Evolutionary conservation across 2,797 vertebrate genomes (phyloP).

Genomic region (Sebastolobus alascanus): DNA sequence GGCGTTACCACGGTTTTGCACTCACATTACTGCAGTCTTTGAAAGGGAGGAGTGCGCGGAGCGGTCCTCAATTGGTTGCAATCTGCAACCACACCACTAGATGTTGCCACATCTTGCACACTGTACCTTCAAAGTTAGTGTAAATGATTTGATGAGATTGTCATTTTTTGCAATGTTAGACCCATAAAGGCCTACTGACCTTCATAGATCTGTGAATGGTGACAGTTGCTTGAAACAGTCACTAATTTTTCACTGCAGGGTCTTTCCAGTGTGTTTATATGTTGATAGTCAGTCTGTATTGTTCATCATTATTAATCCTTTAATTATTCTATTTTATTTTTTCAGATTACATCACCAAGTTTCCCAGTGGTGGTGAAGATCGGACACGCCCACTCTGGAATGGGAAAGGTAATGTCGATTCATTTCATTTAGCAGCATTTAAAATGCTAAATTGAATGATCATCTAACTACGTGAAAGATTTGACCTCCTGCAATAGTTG

Average conservation of each 20-base stretch:
- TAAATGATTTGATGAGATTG: neutral
- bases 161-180: neutral
- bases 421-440: neutral
- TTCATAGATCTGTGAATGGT: neutral
- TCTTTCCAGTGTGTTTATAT: constrained; percentile 16
- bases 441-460: neutral
- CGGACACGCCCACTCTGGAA: constrained; percentile 97
- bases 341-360: constrained; percentile 93
- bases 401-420: constrained; percentile 93
- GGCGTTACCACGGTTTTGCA: too few relatives aligned
- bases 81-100: too few relatives aligned
- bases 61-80: too few relatives aligned
- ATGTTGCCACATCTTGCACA: too few relatives aligned
- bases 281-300: neutral
- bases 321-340: constrained; percentile 40
- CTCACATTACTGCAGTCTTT: too few relatives aligned
- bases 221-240: neutral
- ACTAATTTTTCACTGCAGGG: neutral
- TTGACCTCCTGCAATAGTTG: neutral
- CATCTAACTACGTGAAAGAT: neutral
- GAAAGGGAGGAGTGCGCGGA: too few relatives aligned
- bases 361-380: constrained; percentile 99
- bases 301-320: constrained; percentile 24
- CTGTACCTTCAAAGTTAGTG: neutral
- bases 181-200: neutral